These are phyloP conservation scores for Agonopterix arenella DNA, from an alignment of 2,888 invertebrate genomes.

Conservation along the genomic window DNA sequence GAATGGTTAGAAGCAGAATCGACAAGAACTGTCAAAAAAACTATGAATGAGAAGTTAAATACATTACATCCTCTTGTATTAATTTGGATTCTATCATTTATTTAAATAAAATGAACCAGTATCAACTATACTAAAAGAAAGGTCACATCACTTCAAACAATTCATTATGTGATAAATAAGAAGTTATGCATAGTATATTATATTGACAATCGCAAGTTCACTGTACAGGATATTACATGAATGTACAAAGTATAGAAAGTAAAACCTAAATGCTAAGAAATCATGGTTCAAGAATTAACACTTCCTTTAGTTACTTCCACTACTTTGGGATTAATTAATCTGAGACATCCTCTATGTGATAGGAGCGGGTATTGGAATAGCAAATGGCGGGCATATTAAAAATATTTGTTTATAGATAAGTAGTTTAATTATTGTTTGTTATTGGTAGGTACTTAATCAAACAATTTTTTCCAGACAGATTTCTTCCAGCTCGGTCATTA, in stretches of 20 bases:
- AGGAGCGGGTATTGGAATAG: too few relatives aligned
- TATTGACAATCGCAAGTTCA: constrained; percentile 30
- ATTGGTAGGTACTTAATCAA: too few relatives aligned
- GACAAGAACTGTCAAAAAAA: too few relatives aligned
- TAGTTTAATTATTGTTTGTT: too few relatives aligned
- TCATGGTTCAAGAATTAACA: constrained; percentile 38
- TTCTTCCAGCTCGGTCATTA: background rate
- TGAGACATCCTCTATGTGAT: too few relatives aligned
- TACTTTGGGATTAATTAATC: constrained; percentile 29
- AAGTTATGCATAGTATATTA: constrained; percentile 23
- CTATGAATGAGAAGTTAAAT: too few relatives aligned
- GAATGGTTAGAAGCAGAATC: too few relatives aligned
- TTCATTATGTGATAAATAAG: constrained; percentile 43
- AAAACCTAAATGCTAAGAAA: constrained; percentile 61
- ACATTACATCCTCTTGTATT: too few relatives aligned
- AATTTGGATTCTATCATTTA: constrained; percentile 43
- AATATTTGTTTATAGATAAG: too few relatives aligned
- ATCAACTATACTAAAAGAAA: constrained; percentile 39
- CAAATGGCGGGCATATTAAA: too few relatives aligned
- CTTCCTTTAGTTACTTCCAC: constrained; percentile 31
- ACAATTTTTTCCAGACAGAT: too few relatives aligned
- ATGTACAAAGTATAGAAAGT: constrained; percentile 50
- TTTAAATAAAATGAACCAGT: constrained; percentile 55
- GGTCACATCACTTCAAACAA: constrained; percentile 29
- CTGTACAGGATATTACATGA: constrained; percentile 51